Evolutionary conservation across 2,113 vertebrate species (phyloP).

Genomic region (Cavia porcellus): DNA sequence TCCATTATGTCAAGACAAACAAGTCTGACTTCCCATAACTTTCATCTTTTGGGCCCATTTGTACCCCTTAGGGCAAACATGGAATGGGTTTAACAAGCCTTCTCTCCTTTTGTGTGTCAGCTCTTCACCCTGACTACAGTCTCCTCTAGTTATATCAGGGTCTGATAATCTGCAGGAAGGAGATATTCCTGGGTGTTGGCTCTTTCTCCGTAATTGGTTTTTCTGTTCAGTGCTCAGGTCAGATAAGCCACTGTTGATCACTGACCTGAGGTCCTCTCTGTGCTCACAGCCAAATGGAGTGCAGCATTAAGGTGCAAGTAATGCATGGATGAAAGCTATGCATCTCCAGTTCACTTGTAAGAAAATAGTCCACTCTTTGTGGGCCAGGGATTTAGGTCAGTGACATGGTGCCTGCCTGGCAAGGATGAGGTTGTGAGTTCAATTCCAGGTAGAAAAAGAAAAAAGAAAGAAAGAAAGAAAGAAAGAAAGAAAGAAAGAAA

Average conservation of each 20-base stretch:
- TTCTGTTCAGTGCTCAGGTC: slow-evolving; percentile 60
- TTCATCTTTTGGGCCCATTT: neutral
- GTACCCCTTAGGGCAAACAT: neutral
- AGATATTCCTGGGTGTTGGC: neutral
- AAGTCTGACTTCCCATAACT: neutral
- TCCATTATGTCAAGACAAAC: neutral
- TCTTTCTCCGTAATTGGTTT: slow-evolving; percentile 63
- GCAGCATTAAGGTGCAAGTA: neutral
- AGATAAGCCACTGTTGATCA: neutral
- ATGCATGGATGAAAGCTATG: neutral
- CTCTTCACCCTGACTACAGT: slow-evolving; percentile 9
- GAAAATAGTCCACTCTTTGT: neutral
- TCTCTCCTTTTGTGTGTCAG: slow-evolving; percentile 28
- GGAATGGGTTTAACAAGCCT: slow-evolving; percentile 10
- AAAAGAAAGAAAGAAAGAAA: too few species aligned
- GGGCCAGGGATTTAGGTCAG: neutral
- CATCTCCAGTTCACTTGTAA: slow-evolving; percentile 16
- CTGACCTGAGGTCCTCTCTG: slow-evolving; percentile 20
- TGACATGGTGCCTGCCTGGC: too few species aligned
- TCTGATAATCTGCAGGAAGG: neutral
- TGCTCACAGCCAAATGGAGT: neutral
- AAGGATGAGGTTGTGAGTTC: too few species aligned
- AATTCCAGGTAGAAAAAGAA: too few species aligned
- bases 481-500: neutral
- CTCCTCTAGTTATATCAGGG: slow-evolving; percentile 23